Base-by-base conservation (phyloP, 2,888 invertebrate species). In the Agonopterix subpropinquella region DNA sequence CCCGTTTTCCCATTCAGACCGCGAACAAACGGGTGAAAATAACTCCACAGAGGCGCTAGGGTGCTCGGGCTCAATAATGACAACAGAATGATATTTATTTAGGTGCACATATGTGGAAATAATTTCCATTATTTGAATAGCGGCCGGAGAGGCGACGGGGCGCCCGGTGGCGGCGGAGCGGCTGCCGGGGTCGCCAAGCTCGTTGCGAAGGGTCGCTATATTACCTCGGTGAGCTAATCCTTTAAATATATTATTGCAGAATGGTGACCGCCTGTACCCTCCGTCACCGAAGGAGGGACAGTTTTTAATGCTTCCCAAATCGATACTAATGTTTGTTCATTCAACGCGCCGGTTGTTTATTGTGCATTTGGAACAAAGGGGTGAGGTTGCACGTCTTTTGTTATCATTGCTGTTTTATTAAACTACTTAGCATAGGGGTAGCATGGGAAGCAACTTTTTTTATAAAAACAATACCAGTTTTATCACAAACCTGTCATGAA, bases 231-330 rank as follows among this genome's bases (percentile, higher is more conserved):
- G 66, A 75, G 79, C 79, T 87, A 88, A 88, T 88, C 88, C 87
- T 88, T 88, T 88, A 88, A 88, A 88, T 88, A 88, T 88, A 88
- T 88, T 87, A 88, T 87, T 83, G 84, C 73, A 70, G 76, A 69
- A 80, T 76, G 80, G 80, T 77, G 80, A 77, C 78, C 77, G 75
- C 64, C 64, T 47, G 50, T 47, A 47, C 52, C 48, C 49, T 11
- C 8, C 35, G 49, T 35, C 11, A 66, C 65, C 72, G 64, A 67
- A 77, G 67, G 65, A 73, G 77, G 76, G 61, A 64, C 67, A 73
- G 64, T 80, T 80, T 85, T 85, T 84, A 83, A 82, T 76, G 78
- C 64, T 71, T 67, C 65, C 72, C 59, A 75, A 80, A 83, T 82
- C 85, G 77, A 83, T 84, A 80, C 74, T 75, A 78, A 84, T 77